Evolutionary conservation across 23 tunicate genomes (phyloP).

Genomic region (Styela plicata): DNA sequence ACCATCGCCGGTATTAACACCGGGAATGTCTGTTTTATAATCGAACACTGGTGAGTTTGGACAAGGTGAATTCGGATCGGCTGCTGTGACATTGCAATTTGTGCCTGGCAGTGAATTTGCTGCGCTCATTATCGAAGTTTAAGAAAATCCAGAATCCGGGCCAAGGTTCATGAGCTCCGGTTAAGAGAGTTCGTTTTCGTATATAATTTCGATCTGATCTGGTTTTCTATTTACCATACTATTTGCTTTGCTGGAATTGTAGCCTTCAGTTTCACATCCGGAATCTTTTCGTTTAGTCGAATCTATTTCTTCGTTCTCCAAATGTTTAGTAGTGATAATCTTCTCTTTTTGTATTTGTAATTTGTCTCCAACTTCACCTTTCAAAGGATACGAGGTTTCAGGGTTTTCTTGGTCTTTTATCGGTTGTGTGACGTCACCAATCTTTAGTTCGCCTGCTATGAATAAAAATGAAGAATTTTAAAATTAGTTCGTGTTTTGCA

Average conservation of each 20-base stretch:
- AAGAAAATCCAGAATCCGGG: background rate
- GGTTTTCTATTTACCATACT: too few species aligned
- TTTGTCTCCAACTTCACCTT: background rate
- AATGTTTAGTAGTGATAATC: too few species aligned
- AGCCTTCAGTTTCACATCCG: background rate
- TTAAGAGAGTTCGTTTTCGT: background rate
- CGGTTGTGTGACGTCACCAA: background rate
- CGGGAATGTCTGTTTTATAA: background rate
- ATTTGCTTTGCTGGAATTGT: background rate
- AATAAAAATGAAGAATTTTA: too few species aligned
- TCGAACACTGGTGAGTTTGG: background rate
- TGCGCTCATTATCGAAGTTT: background rate
- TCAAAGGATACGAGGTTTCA: background rate
- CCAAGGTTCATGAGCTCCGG: background rate
- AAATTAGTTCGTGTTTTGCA: too few species aligned
- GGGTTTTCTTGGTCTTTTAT: background rate
- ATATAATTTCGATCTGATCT: background rate
- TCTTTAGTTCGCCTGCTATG: background rate
- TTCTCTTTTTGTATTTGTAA: background rate
- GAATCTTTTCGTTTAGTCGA: too few species aligned
- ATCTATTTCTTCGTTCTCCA: too few species aligned
- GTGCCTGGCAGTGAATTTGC: background rate
- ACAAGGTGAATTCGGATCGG: background rate
- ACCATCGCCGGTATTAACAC: background rate
- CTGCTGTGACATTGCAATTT: background rate